Base-by-base conservation (phyloP, 30 jellyfish, hydroid and myxozoan genomes). In the Nemopilema nomurai region DNA sequence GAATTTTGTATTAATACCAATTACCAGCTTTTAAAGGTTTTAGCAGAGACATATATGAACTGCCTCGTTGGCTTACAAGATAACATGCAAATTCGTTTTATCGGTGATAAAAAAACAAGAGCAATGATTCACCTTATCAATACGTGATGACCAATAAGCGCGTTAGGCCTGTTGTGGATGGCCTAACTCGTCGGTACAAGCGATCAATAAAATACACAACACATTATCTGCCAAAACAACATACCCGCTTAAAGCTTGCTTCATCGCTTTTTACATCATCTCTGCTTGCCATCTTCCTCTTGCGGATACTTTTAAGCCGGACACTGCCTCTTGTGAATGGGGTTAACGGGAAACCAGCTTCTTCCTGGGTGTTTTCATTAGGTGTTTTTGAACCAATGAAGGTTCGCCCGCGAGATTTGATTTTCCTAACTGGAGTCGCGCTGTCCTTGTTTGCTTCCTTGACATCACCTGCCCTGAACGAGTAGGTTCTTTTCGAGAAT, bases 371-470 rank as follows among this genome's bases (percentile, higher is more conserved):
- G 73, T 64, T 73, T 1, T 84, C 92, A 25, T 22, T 82, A 8
- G 85, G 91, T 8, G 91, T 82, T 71, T 69, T 86, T 67, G 83
- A 52, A 51, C 94, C 94, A 76, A 86, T 86, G 74, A 86, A 76
- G 64, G 86, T 77, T 68, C 85, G 89, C 90, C 96, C 96, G 96
- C 96, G 96, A 87, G 96, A 75, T 87, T 87, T 87, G 90, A 87
- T 87, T 87, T 79, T 87, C 76, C 96, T 79, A 6, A 87, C 23
- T 19, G 93, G 84, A 4, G 93, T 80, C 17, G 63, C 71, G n/a
- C 33, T 27, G n/a, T 4, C 74, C 25, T 67, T 52, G 20, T 29
- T 63, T 7, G 62, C 23, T 49, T 79, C 88, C 29, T 63, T 79
- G 33, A 68, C 65, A 65, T 76, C 57, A n/a, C 71, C 51, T 49